Evolutionary conservation across 2,113 vertebrate species (phyloP), one percentile per base, ranked within the genome.

Genomic region (Pyxicephalus adspersus): DNA sequence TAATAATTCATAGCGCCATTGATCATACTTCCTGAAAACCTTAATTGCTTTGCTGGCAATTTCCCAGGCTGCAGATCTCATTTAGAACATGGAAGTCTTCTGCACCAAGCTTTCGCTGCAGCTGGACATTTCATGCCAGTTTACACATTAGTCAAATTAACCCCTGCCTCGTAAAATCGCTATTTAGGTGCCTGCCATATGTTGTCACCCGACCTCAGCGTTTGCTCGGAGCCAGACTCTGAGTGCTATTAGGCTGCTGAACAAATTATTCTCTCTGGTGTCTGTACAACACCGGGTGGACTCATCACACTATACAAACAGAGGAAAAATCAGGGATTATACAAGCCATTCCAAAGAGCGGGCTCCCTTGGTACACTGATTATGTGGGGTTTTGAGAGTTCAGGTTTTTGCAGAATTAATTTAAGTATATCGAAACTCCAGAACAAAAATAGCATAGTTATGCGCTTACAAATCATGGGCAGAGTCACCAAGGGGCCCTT

Each of bases 1-100:
- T 81, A 81, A 81, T 81, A 81, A 81, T 81, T 81, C 79, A 81
- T 63, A 74, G 51, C 50, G 45, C 52, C 79, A 81, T 81, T 81
- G 79, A 81, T 81, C 79, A 81, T 57, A 74, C 79, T 74, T 81
- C 79, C 79, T 74, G 79, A 81, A 81, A 81, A 26, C 60, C 70
- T 58, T 81, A 81, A 81, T 81, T 81, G 79, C 60, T 81, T 81
- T 81, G 68, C 61, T 81, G 79, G 79, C 79, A 81, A 31, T 25
- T 51, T 64, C 68, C 79, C 79, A 81, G 63, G n/a, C 26, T 17
- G 52, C 45, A 61, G 58, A 81, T 81, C 65, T 74, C 64, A 81
- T 81, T 55, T 65, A 70, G 57, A 81, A 52, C 79, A 81, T 60
- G 61, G 29, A 81, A 71, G 22, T 31, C 79, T 74, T 65, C 68